Evolutionary conservation across 1,140 invertebrate species (phyloP), one percentile per base, ranked within the genome.

Genomic region (Trichoplusia ni): DNA sequence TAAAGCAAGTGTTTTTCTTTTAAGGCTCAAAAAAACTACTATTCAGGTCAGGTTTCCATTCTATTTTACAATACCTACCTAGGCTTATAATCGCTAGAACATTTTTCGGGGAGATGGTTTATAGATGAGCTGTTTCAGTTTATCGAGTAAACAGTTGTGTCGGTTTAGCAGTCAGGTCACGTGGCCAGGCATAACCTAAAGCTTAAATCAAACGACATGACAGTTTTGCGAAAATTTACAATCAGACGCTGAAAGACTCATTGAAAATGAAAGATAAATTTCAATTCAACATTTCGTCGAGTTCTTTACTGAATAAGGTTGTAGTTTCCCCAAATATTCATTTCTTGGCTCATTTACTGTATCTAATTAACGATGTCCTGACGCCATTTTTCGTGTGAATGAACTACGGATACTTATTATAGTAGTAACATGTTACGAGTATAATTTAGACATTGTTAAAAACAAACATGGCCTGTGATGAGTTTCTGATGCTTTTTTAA

Each of bases 131-230:
- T 37, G 25, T 37, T 53, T 5, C 19, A 37, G 29, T 53, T 37
- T 37, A n/a, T 37, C 14, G 9, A 18, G 49, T 53, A 53, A 53
- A 53, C 49, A 35, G 18, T n/a, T 23, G 11, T 31, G 25, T 14
- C 25, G n/a, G 11, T 49, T 49, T 49, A 49, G 19, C 9, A 53
- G 49, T 53, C 49, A 37, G 31, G 13, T 53, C 29, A 37, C 31
- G 49, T 19, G n/a, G 19, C 18, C 14, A 11, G 6, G 49, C 18
- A 23, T 35, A 35, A 53, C 49, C 37, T n/a, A n/a, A n/a, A 53
- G 31, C 49, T 16, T 53, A 53, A 53, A 31, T 53, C 18, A 6
- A 29, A 23, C 35, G 29, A 53, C 8, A 33, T 4, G 18, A 19
- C 18, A 16, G 6, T 2, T 49, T 18, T 16, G 6, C 8, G 13